phyloP scores from a whole-genome alignment of 1,140 invertebrate genomes.

The Listronotus oregonensis region DNA sequence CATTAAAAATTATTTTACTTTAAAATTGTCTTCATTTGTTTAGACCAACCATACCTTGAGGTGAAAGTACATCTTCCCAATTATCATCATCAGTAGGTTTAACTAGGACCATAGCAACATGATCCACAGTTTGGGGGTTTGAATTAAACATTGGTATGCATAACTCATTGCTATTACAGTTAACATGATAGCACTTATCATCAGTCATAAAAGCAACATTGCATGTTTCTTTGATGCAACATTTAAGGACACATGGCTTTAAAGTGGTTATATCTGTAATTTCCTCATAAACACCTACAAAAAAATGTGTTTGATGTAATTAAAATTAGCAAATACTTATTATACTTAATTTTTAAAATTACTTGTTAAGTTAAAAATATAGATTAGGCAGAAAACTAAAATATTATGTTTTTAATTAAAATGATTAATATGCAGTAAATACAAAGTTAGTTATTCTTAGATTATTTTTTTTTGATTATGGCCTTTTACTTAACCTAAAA shows the following conservation, averaged over 20 bases:
- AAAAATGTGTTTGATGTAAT: no score
- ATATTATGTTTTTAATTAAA: neutral
- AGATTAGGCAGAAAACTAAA: neutral
- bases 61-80: constrained; percentile 61
- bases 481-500: no score
- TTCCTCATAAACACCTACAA: constrained; percentile 63
- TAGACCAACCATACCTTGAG: constrained; percentile 45
- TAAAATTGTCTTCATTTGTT: no score
- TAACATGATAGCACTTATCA: constrained; percentile 75
- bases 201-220: constrained; percentile 81
- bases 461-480: no score
- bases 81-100: constrained; percentile 65
- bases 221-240: constrained; percentile 70
- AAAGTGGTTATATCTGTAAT: constrained; percentile 61
- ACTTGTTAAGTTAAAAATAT: no score
- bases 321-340: neutral
- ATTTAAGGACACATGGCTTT: constrained; percentile 71
- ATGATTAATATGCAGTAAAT: constrained; percentile 11
- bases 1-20: no score
- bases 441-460: no score
- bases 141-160: constrained; percentile 68
- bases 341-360: no score
- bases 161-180: constrained; percentile 70
- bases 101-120: constrained; percentile 77
- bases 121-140: constrained; percentile 61